phyloP scores from a whole-genome alignment of 1,140 invertebrate genomes.

The Oncopodura yosiiana region DNA sequence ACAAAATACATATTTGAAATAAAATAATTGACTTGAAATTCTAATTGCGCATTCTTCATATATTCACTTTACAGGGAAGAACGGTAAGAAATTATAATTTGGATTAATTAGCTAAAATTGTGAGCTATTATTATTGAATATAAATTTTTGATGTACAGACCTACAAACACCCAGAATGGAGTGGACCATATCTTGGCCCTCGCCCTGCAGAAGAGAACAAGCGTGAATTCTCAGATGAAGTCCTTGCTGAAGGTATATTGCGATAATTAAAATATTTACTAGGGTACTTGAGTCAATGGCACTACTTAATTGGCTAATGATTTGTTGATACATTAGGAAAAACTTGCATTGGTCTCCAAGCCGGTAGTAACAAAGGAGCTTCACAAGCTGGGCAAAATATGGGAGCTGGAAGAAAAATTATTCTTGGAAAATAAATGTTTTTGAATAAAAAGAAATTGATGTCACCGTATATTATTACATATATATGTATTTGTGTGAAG shows the following conservation, averaged over 20 bases:
- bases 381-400: slow-evolving; percentile 80
- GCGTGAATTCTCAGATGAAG: slow-evolving; percentile 79
- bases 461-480: too few relatives aligned
- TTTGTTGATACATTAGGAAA: too few relatives aligned
- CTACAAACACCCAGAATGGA: slow-evolving; percentile 77
- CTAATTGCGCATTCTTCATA: slow-evolving; percentile 1
- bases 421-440: slow-evolving; percentile 61
- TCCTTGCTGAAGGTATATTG: slow-evolving; percentile 43
- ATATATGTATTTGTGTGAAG: too few relatives aligned
- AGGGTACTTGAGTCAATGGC: too few relatives aligned
- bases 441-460: too few relatives aligned
- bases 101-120: too few relatives aligned
- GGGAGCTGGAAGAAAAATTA: slow-evolving; percentile 73
- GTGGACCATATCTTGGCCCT: slow-evolving; percentile 72
- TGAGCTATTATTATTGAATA: neutral
- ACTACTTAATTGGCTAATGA: too few relatives aligned
- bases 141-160: slow-evolving; percentile 47
- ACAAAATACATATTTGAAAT: neutral
- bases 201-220: slow-evolving; percentile 75
- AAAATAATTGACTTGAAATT: too few relatives aligned
- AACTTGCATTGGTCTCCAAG: slow-evolving; percentile 78
- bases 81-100: slow-evolving; percentile 5
- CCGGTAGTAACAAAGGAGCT: slow-evolving; percentile 67
- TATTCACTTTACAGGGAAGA: neutral
- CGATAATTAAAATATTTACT: too few relatives aligned